A percentile compares a stretch with the other conserved stretches of the same genome.
phyloP scores from a whole-genome alignment of 2,797 vertebrate species.

The Trachops cirrhosus region DNA sequence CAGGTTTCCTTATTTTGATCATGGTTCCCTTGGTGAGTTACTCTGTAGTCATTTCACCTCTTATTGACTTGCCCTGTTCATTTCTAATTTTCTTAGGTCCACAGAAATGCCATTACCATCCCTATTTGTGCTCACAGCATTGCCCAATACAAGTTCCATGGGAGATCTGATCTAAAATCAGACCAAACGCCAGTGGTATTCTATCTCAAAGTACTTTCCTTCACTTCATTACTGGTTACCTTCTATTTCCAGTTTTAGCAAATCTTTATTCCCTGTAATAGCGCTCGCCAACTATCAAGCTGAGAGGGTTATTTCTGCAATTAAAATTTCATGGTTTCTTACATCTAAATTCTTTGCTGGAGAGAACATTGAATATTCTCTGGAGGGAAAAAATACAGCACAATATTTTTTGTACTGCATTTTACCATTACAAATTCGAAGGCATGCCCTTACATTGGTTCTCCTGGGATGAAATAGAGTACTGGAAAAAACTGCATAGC shows the following conservation, averaged over 20 bases:
- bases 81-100: not conserved
- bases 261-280: slow-evolving; percentile 4
- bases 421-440: slow-evolving; percentile 47
- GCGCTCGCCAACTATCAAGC: not conserved
- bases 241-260: slow-evolving; percentile 31
- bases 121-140: not conserved
- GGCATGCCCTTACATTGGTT: not conserved
- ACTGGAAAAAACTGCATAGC: not conserved
- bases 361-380: not conserved
- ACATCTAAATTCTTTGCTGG: slow-evolving; percentile 23
- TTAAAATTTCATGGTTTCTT: slow-evolving; percentile 57
- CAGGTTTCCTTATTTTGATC: not conserved
- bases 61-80: not conserved
- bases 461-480: not conserved
- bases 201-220: not conserved
- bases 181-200: not conserved
- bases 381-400: not conserved
- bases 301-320: slow-evolving; percentile 41
- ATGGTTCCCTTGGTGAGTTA: not conserved
- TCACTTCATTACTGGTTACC: not conserved
- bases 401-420: slow-evolving; percentile 12
- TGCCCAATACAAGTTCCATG: not conserved
- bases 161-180: not conserved
- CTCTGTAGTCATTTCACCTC: not conserved
- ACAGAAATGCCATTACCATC: not conserved